Evolutionary conservation across 2,797 vertebrate genomes (phyloP).

Genomic region (Protonibea diacanthus): DNA sequence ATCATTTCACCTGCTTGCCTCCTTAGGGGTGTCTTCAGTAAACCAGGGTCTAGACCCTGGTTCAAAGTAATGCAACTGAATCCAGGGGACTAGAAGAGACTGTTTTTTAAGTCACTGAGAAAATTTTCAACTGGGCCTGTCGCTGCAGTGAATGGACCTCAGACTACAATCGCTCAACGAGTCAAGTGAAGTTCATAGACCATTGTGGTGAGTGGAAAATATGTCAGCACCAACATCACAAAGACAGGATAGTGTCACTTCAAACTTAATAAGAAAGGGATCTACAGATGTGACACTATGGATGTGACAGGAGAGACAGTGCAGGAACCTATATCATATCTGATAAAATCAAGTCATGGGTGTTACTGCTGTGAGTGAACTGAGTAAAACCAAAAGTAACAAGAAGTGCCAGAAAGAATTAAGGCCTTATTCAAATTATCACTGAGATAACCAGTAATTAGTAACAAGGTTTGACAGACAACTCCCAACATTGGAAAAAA

Average conservation of each 20-base stretch:
- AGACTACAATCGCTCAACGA: neutral
- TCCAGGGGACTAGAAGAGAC: neutral
- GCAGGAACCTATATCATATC: neutral
- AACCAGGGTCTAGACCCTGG: neutral
- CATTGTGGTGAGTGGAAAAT: neutral
- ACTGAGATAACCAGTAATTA: neutral
- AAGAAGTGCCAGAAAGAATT: neutral
- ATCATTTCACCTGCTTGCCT: neutral
- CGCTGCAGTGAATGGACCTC: neutral
- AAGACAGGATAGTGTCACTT: neutral
- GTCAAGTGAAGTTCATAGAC: neutral
- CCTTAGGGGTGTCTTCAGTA: neutral
- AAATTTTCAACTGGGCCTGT: neutral
- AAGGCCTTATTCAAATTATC: neutral
- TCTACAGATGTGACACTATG: neutral
- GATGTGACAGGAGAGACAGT: neutral
- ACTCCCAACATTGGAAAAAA: too few relatives aligned
- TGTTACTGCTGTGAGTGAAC: neutral
- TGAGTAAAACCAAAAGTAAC: neutral
- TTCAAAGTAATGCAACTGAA: neutral
- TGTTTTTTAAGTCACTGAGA: constrained; percentile 2
- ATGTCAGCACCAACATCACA: constrained; percentile 2
- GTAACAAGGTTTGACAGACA: neutral
- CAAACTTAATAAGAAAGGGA: constrained; percentile 3
- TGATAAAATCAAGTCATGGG: neutral